Conservation (phyloP, 2,888 invertebrate genomes). For the Colletes collaris region DNA sequence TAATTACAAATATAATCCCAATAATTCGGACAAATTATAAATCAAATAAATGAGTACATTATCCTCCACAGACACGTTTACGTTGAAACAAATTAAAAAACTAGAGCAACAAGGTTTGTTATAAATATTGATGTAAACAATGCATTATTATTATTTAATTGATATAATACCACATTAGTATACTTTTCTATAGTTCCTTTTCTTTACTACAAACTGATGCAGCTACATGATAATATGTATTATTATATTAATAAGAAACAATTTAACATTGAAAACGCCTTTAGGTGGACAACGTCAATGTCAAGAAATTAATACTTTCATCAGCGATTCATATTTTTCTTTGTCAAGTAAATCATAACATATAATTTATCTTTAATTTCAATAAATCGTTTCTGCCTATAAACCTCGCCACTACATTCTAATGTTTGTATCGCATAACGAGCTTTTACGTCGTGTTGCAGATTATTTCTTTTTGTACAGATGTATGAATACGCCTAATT, state of each 20-base stretch:
- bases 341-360: slow-evolving; percentile 1
- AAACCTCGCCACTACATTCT: slow-evolving; percentile 14
- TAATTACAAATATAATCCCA: slow-evolving; percentile 1
- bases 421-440: slow-evolving; percentile 37
- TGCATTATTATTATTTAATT: slow-evolving; percentile 22
- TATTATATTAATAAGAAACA: slow-evolving; percentile 4
- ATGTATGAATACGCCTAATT: slow-evolving; percentile 11
- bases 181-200: slow-evolving; percentile 1
- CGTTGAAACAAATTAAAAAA: slow-evolving; percentile 2
- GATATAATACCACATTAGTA: slow-evolving; percentile 7
- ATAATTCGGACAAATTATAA: neutral
- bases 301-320: slow-evolving; percentile 8
- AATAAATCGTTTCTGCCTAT: neutral
- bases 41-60: slow-evolving; percentile 13
- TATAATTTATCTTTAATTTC: slow-evolving; percentile 5
- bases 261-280: neutral
- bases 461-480: slow-evolving; percentile 12
- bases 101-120: neutral
- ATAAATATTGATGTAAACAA: slow-evolving; percentile 14
- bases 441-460: slow-evolving; percentile 8
- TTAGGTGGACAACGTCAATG: neutral
- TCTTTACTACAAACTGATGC: neutral
- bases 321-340: slow-evolving; percentile 4
- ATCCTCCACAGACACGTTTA: neutral
- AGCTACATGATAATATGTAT: neutral